phyloP scores from a whole-genome alignment of 2,797 vertebrate species.

The Enteromius unitaeniatus region DNA sequence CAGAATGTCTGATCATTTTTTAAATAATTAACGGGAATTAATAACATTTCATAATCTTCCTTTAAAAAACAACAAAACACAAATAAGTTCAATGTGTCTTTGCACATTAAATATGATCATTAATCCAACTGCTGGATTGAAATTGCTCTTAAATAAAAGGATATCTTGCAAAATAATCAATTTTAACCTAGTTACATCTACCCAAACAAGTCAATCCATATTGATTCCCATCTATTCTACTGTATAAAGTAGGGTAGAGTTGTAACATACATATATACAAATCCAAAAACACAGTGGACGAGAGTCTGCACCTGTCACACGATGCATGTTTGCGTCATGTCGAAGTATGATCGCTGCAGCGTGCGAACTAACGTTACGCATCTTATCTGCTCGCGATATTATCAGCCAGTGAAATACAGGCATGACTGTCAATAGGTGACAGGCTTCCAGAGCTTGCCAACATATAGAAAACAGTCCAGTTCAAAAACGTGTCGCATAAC shows the following conservation, averaged over 20 bases:
- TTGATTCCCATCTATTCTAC: neutral
- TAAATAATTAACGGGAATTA: too few relatives aligned
- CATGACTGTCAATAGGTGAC: neutral
- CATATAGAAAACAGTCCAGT: neutral
- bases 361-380: neutral
- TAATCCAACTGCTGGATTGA: neutral
- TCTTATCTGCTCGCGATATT: neutral
- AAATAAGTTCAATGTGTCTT: neutral
- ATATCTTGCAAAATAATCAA: conserved; percentile 2
- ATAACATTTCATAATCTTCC: neutral
- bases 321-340: neutral
- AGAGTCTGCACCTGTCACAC: neutral
- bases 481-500: neutral
- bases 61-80: neutral
- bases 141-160: neutral
- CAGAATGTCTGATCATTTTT: neutral
- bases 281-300: neutral
- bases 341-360: neutral
- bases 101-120: neutral
- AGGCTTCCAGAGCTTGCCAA: neutral
- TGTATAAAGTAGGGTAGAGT: neutral
- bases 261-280: neutral
- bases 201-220: neutral
- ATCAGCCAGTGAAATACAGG: neutral
- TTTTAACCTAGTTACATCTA: neutral